These are phyloP conservation scores for Chloroceryle amazona DNA, from an alignment of 2,797 vertebrate genomes.

Conservation along the genomic window DNA sequence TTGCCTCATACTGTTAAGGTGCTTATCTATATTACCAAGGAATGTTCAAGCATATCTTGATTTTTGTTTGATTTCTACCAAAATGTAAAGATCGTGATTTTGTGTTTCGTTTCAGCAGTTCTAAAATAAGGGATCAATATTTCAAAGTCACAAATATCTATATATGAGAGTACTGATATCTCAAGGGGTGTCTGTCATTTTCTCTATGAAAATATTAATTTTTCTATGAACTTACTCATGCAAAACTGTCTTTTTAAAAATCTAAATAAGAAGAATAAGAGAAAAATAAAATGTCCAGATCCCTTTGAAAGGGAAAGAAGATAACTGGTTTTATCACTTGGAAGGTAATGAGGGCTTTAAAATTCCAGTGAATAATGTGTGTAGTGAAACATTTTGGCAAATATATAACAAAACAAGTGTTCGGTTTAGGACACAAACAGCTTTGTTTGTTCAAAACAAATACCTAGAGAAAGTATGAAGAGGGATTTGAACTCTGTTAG, in stretches of 20 bases:
- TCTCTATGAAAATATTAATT: not conserved
- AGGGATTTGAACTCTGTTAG: not conserved
- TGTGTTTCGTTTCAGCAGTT: not conserved
- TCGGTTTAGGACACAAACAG: not conserved
- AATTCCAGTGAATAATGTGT: not conserved
- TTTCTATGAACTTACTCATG: not conserved
- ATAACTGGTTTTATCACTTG: not conserved
- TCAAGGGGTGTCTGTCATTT: not conserved
- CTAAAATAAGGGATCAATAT: not conserved
- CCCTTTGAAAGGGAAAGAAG: not conserved
- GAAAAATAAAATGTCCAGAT: not conserved
- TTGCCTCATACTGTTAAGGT: not conserved
- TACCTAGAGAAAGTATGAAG: not conserved
- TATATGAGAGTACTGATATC: not conserved
- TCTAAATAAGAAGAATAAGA: slow-evolving; percentile 27
- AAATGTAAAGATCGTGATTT: not conserved
- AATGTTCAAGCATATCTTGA: not conserved
- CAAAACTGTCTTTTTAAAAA: slow-evolving; percentile 41
- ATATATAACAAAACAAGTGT: not conserved
- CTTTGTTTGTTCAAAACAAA: not conserved
- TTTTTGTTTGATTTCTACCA: not conserved
- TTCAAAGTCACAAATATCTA: not conserved
- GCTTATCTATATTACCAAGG: not conserved
- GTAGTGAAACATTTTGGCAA: not conserved
- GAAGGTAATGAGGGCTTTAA: slow-evolving; percentile 1